Percentiles rank a stretch among this genome's conserved stretches.
phyloP scores from a whole-genome alignment of 2,888 invertebrate genomes.

The Ophion ellenae region DNA sequence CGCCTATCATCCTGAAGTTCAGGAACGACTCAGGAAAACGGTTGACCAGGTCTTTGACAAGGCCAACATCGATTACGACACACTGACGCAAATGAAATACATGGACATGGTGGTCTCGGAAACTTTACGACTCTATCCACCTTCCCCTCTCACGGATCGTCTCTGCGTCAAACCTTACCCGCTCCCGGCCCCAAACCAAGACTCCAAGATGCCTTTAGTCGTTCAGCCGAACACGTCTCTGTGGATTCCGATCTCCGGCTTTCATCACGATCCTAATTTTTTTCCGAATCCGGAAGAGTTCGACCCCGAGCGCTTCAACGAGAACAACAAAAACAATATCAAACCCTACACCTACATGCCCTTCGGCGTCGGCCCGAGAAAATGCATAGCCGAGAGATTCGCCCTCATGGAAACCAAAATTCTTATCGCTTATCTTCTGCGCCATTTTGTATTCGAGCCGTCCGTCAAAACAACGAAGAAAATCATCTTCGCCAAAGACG shows the following conservation, averaged over 20 bases:
- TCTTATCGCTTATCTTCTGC: slow-evolving; percentile 56
- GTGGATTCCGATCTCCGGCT: slow-evolving; percentile 66
- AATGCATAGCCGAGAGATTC: slow-evolving; percentile 65
- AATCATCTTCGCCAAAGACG: slow-evolving; percentile 67
- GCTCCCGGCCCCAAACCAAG: slow-evolving; percentile 78
- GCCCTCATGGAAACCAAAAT: slow-evolving; percentile 66
- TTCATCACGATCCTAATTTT: slow-evolving; percentile 73
- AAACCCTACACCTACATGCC: slow-evolving; percentile 72
- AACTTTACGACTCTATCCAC: slow-evolving; percentile 85
- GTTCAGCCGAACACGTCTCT: slow-evolving; percentile 62
- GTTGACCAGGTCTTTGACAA: slow-evolving; percentile 70
- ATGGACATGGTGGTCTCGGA: slow-evolving; percentile 80
- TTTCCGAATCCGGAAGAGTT: slow-evolving; percentile 68
- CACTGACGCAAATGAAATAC: slow-evolving; percentile 69
- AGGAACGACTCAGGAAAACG: slow-evolving; percentile 81
- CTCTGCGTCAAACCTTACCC: slow-evolving; percentile 84
- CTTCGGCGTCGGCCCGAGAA: slow-evolving; percentile 75
- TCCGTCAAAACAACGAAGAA: slow-evolving; percentile 82
- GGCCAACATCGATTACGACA: slow-evolving; percentile 65
- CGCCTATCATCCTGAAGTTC: slow-evolving; percentile 81
- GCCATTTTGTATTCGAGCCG: slow-evolving; percentile 69
- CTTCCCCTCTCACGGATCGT: slow-evolving; percentile 84
- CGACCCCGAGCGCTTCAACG: slow-evolving; percentile 68
- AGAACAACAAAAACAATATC: slow-evolving; percentile 63
- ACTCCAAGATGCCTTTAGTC: not conserved